Conservation (phyloP, 2,888 invertebrate species). For the Dryococelus australis region DNA sequence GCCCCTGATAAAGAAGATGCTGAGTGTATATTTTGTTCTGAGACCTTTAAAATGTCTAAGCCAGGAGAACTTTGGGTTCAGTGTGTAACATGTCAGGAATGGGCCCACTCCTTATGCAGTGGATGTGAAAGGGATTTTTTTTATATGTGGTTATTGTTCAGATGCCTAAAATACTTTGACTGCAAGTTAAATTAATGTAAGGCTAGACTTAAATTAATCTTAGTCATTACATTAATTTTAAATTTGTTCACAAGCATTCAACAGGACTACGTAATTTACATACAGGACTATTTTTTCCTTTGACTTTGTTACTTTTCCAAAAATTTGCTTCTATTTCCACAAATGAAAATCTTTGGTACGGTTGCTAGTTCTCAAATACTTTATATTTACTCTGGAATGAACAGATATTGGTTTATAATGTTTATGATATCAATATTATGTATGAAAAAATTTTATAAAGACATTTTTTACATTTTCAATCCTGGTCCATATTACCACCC, state of each 20-base stretch:
- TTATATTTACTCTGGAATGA: too few relatives aligned
- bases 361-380: too few relatives aligned
- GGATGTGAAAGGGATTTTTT: constrained; percentile 9
- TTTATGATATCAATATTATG: not conserved
- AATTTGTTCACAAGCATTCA: too few relatives aligned
- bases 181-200: not conserved
- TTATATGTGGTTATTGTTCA: constrained; percentile 8
- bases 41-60: constrained; percentile 12
- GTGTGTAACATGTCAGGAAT: constrained; percentile 20
- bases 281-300: too few relatives aligned
- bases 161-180: not conserved
- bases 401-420: too few relatives aligned
- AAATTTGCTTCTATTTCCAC: too few relatives aligned
- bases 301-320: too few relatives aligned
- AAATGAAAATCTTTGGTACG: too few relatives aligned
- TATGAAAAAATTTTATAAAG: too few relatives aligned
- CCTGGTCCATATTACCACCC: not conserved
- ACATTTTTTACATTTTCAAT: not conserved
- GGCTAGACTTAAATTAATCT: not conserved
- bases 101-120: constrained; percentile 21
- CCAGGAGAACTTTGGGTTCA: constrained; percentile 24
- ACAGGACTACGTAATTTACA: too few relatives aligned
- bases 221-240: too few relatives aligned
- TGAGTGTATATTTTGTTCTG: constrained; percentile 17
- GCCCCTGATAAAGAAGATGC: constrained; percentile 1